Evolutionary conservation across 2,113 vertebrate genomes (phyloP), one percentile per base, ranked within the genome.

Genomic region (Nothocercus julius): DNA sequence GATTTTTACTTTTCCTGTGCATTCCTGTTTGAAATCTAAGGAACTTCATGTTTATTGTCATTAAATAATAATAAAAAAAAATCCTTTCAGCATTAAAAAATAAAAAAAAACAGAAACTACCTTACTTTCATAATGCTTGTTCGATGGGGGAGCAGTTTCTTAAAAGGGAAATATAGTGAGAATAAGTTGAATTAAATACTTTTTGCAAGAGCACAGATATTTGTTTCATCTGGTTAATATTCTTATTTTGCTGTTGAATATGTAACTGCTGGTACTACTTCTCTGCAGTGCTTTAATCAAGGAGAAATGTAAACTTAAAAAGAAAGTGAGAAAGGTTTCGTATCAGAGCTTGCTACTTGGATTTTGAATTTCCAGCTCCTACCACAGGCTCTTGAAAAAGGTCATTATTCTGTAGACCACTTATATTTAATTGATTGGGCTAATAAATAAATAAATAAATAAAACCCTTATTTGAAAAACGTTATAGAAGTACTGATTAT

Each of bases 251-350:
- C 66, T 92, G 45, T 83, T 83, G 87, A 59, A 51, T 87, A 40
- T 42, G 13, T 92, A 70, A 44, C 0, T 92, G 68, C 54, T 95
- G 53, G 87, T 44, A 72, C 45, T 81, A 14, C 28, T 75, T 95
- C 61, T 96, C 76, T 75, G 82, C 82, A 94, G 38, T 91, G 61
- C 61, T 73, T 91, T 91, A 30, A 95, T 95, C 51, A 59, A 78
- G 68, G 44, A 86, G 80, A 84, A 92, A 91, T 28, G 5, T 79
- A 85, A 89, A 82, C 74, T 91, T 84, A 13, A 54, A n/a, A n/a
- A 93, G 67, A 64, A 64, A 84, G 73, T 73, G 74, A 73, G 63
- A 81, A 94, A 64, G 44, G 34, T 92, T 93, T 93, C 79, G 53
- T 90, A 92, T 53, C 61, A 42, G 51, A 36, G 28, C 45, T 83